Conservation (phyloP, 2,888 invertebrate genomes). For the Chaetoderma sp. region DNA sequence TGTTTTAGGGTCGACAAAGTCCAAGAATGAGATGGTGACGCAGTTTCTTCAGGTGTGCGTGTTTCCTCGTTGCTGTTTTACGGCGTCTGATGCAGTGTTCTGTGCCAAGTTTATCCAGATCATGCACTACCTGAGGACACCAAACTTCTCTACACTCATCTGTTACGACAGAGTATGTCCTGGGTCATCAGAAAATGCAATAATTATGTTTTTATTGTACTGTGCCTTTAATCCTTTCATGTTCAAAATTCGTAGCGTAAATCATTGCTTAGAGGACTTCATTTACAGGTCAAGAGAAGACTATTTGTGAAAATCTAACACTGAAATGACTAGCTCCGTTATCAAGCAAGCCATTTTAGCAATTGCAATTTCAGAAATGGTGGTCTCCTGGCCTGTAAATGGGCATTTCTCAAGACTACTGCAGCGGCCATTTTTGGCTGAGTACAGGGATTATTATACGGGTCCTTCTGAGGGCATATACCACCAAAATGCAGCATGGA, state of each 20-base stretch:
- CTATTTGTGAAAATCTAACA: too few relatives aligned
- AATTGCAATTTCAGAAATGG: background rate
- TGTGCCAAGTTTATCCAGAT: conserved; percentile 97
- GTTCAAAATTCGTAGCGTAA: background rate
- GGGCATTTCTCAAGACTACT: too few relatives aligned
- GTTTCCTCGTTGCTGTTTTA: conserved; percentile 96
- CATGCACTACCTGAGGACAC: conserved; percentile 92
- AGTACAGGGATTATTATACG: too few relatives aligned
- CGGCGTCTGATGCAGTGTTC: conserved; percentile 94
- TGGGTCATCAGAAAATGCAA: background rate
- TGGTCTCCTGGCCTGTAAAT: too few relatives aligned
- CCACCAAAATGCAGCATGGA: background rate
- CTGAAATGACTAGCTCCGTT: too few relatives aligned
- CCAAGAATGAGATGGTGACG: conserved; percentile 97
- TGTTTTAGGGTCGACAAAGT: conserved; percentile 82
- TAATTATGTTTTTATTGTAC: background rate
- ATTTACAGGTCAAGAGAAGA: too few relatives aligned
- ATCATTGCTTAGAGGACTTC: too few relatives aligned
- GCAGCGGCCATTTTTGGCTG: too few relatives aligned
- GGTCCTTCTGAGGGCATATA: too few relatives aligned
- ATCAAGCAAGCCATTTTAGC: too few relatives aligned
- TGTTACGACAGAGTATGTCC: conserved; percentile 93
- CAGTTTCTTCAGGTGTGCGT: conserved; percentile 95
- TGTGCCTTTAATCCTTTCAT: background rate
- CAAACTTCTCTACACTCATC: conserved; percentile 96